Conservation (phyloP, 1,140 invertebrate species). For the Drosophila kurseongensis region DNA sequence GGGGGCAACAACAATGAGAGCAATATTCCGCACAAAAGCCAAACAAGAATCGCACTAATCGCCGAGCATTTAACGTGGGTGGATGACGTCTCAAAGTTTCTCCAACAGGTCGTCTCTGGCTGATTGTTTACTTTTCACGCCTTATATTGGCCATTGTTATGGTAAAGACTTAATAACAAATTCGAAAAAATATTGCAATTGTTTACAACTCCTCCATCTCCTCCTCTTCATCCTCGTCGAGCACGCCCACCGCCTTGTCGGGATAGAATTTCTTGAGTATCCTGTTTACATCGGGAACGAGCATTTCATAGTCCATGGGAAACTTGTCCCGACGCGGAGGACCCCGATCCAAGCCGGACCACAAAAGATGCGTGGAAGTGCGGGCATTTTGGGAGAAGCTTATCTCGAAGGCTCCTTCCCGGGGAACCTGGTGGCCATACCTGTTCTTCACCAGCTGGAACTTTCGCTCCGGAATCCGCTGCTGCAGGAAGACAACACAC, state of each 20-base stretch:
- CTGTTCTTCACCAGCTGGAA: slow-evolving; percentile 68
- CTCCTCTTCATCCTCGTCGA: slow-evolving; percentile 43
- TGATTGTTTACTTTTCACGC: slow-evolving; percentile 18
- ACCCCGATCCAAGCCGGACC: slow-evolving; percentile 65
- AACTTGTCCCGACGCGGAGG: slow-evolving; percentile 78
- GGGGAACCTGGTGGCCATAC: slow-evolving; percentile 61
- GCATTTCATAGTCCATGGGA: slow-evolving; percentile 45
- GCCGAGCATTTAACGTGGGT: slow-evolving; percentile 6
- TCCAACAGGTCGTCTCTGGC: slow-evolving; percentile 15
- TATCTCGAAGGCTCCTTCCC: slow-evolving; percentile 75
- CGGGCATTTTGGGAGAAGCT: slow-evolving; percentile 70
- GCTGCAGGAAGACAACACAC: slow-evolving; percentile 49
- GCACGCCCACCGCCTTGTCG: slow-evolving; percentile 47
- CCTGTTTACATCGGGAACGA: slow-evolving; percentile 59
- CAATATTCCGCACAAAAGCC: slow-evolving; percentile 23
- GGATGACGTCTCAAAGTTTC: slow-evolving; percentile 27
- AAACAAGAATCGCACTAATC: slow-evolving; percentile 23
- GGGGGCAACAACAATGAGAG: slow-evolving; percentile 34
- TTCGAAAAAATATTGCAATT: slow-evolving; percentile 11
- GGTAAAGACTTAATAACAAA: slow-evolving; percentile 15
- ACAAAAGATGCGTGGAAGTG: slow-evolving; percentile 70
- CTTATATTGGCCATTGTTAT: slow-evolving; percentile 34
- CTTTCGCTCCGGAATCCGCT: slow-evolving; percentile 61
- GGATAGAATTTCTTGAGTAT: slow-evolving; percentile 79
- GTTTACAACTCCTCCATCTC: slow-evolving; percentile 11